Conservation (phyloP, 2,113 vertebrate species). For the Misgurnus anguillicaudatus region DNA sequence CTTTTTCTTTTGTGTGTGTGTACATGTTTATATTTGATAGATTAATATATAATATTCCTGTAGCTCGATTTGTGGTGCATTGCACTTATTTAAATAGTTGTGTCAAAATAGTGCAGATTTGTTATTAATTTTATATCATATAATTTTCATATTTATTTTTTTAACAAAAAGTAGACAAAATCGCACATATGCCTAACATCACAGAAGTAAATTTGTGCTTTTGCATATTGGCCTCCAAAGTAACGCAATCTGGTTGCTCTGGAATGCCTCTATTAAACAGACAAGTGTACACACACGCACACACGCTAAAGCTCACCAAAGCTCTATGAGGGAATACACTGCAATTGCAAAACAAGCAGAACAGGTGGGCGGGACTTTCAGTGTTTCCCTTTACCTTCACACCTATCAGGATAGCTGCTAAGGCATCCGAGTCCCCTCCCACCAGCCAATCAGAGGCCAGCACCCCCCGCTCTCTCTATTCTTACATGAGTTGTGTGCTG, state of each 20-base stretch:
- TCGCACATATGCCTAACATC: too few species aligned
- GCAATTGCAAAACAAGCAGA: constrained; percentile 62
- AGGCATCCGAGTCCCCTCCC: constrained; percentile 16
- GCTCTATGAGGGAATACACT: constrained; percentile 25
- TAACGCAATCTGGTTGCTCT: constrained; percentile 5
- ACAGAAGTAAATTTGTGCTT: not conserved
- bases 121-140: too few species aligned
- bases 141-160: too few species aligned
- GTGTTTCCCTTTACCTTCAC: not conserved
- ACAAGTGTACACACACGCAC: constrained; percentile 21
- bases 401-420: constrained; percentile 15
- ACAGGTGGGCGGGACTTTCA: constrained; percentile 62
- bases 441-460: constrained; percentile 64
- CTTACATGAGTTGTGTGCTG: constrained; percentile 74
- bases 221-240: constrained; percentile 33
- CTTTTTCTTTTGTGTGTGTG: constrained; percentile 45
- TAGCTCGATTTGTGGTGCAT: too few species aligned
- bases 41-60: too few species aligned
- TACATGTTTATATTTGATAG: too few species aligned
- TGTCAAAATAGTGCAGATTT: too few species aligned
- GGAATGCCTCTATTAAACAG: not conserved
- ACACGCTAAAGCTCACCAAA: constrained; percentile 41
- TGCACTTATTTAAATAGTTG: too few species aligned
- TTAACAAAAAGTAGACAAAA: too few species aligned
- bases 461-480: constrained; percentile 10